Base-by-base conservation (phyloP, 2,888 invertebrate species). In the Drosophila siamana region DNA sequence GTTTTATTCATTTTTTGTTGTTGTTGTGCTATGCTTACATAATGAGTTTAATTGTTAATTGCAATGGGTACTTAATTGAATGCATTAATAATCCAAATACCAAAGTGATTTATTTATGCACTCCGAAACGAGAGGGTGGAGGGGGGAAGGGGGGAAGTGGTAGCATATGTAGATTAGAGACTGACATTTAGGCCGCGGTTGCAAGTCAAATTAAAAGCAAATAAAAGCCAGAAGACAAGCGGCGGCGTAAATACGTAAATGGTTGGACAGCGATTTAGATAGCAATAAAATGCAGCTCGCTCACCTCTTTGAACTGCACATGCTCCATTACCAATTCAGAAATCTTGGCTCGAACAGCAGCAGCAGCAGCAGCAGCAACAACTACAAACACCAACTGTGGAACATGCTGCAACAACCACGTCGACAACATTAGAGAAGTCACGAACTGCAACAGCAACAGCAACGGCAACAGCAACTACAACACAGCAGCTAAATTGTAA, bases 21-120 rank as follows among this genome's bases (percentile, higher is more conserved):
- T 26, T n/a, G 1, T 19, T 2, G 41, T 2, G 1, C 28, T 28
- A 40, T 52, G 41, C 19, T 19, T 36, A 68, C 77, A 78, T 83
- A 83, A 86, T 77, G 81, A 70, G 79, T 86, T 84, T 84, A 81
- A 84, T 81, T 83, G 84, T 81, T 86, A 81, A 84, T 80, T 83
- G 84, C 72, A 77, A 47, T 65, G 48, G 66, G 33, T 67, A 72
- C 68, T 79, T 80, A 84, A 83, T 86, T 86, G 81, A 84, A 81
- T 81, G 64, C 79, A 83, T 79, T 80, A 79, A 86, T 79, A 74
- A 72, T 63, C 48, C 41, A 63, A 44, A 52, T 13, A 24, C 38
- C 13, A 16, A 16, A 40, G 47, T 16, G 43, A 55, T 46, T 61
- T 66, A 74, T 63, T 63, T 64, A 70, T 60, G 22, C 54, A 43